These are phyloP conservation scores for Rana temporaria DNA, from an alignment of 2,113 vertebrate species.

Conservation along the genomic window DNA sequence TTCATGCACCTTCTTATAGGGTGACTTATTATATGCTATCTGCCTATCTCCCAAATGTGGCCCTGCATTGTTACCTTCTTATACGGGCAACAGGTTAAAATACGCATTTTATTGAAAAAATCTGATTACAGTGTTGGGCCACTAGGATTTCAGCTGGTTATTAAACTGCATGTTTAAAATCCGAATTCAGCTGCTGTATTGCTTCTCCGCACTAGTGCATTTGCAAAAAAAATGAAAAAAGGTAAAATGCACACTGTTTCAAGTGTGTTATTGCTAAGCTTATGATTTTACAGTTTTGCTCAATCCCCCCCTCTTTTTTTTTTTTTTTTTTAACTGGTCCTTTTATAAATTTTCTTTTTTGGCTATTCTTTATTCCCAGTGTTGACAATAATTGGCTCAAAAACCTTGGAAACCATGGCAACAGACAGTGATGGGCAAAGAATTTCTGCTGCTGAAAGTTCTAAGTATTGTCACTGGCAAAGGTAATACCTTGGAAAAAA, in stretches of 20 bases:
- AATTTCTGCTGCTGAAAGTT: constrained; percentile 24
- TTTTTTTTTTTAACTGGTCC: not conserved
- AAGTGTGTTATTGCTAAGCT: not conserved
- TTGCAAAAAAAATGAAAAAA: not conserved
- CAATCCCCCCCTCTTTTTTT: too few relatives aligned
- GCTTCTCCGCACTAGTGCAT: not conserved
- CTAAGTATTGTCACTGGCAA: constrained; percentile 47
- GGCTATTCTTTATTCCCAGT: constrained; percentile 32
- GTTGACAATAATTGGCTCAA: constrained; percentile 51
- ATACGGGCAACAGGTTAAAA: too few relatives aligned
- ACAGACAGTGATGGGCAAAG: constrained; percentile 39
- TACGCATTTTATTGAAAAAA: too few relatives aligned
- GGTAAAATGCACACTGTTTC: not conserved
- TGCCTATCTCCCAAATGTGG: too few relatives aligned
- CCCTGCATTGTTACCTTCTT: too few relatives aligned
- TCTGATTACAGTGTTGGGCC: too few relatives aligned
- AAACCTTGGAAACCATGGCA: constrained; percentile 54
- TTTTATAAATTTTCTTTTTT: constrained; percentile 20
- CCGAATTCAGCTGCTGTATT: not conserved
- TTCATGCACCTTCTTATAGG: too few relatives aligned
- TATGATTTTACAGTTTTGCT: not conserved
- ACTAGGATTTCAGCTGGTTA: not conserved
- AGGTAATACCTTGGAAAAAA: constrained; percentile 24
- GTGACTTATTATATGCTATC: too few relatives aligned
- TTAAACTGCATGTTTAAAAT: not conserved